Base-by-base conservation (phyloP, 2,113 vertebrate species). In the Istiophorus platypterus region DNA sequence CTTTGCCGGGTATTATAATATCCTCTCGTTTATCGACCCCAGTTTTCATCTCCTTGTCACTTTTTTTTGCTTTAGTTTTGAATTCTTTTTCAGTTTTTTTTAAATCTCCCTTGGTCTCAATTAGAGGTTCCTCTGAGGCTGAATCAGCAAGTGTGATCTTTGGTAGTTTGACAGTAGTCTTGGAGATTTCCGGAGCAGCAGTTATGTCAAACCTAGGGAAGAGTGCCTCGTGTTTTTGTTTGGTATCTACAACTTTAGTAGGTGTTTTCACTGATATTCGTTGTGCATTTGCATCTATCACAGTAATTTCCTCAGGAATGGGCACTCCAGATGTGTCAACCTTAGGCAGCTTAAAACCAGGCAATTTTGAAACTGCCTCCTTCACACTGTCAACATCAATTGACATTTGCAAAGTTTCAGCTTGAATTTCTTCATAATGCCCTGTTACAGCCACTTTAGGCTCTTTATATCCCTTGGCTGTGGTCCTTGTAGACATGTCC, bases 381-480 rank as follows among this genome's bases (percentile, higher is more conserved):
- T 93, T 96, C 64, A 95, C 94, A 51, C 92, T 94, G 74, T 94
- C 75, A 73, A 94, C 92, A 79, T 94, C 94, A 80, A 95, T 94
- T 41, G 82, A 91, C 86, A 94, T 27, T 78, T 90, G 82, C 24
- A 88, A 81, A 31, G 87, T 87, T 72, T 92, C 88, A 58, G 82
- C 31, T 59, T 85, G 52, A 39, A 78, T 64, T 72, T 91, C 85
- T 62, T 89, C 81, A 56, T 75, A 12, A 11, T 56, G 61, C 63
- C 64, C 78, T 1, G 57, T 78, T 62, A 78, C 84, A 68, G 62
- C 69, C 31, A 58, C 64, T 80, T 92, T 92, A 29, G 88, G 69
- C 22, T 88, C 76, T 83, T 92, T 94, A 1, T 82, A 68, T 76
- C 31, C 73, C 76, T 88, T 84, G 61, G 65, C 63, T 49, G 62